Percentiles rank a stretch among this genome's conserved stretches.
Conservation (phyloP, 2,113 vertebrate species). For the Cyprinodon tularosa region DNA sequence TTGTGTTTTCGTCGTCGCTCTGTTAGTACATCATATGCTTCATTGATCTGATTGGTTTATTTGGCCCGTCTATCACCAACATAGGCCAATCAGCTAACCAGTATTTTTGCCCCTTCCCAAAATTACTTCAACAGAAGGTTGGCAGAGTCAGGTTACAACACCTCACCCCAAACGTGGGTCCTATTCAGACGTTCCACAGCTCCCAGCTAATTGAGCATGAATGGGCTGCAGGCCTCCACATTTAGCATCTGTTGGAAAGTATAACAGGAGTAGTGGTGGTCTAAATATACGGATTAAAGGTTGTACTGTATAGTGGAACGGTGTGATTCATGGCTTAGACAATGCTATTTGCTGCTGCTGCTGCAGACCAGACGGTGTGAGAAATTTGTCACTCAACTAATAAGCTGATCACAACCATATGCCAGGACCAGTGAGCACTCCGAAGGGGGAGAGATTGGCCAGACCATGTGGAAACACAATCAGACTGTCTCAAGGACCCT, state of each 20-base stretch:
- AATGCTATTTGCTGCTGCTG: constrained; percentile 32
- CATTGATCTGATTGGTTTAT: too few species aligned
- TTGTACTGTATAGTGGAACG: constrained; percentile 24
- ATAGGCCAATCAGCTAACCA: too few species aligned
- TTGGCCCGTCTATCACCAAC: too few species aligned
- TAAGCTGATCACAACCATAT: constrained; percentile 27
- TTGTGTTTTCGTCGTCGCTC: too few species aligned
- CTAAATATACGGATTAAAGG: constrained; percentile 44
- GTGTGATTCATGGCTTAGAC: constrained; percentile 13
- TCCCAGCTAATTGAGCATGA: not conserved
- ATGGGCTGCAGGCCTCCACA: not conserved
- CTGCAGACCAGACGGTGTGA: constrained; percentile 33
- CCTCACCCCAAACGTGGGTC: not conserved
- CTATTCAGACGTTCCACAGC: not conserved
- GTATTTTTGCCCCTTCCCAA: too few species aligned
- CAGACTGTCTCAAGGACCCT: constrained; percentile 7
- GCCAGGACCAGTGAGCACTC: constrained; percentile 12
- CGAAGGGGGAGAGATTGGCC: constrained; percentile 1
- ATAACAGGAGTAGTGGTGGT: constrained; percentile 8
- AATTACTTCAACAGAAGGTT: too few species aligned
- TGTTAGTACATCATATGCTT: too few species aligned
- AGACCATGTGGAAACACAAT: constrained; percentile 7
- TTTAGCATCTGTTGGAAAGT: not conserved
- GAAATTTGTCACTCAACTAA: constrained; percentile 50
- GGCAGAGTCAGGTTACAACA: not conserved